Conservation (phyloP, 2,888 invertebrate genomes). For the Diachrysia chrysitis region DNA sequence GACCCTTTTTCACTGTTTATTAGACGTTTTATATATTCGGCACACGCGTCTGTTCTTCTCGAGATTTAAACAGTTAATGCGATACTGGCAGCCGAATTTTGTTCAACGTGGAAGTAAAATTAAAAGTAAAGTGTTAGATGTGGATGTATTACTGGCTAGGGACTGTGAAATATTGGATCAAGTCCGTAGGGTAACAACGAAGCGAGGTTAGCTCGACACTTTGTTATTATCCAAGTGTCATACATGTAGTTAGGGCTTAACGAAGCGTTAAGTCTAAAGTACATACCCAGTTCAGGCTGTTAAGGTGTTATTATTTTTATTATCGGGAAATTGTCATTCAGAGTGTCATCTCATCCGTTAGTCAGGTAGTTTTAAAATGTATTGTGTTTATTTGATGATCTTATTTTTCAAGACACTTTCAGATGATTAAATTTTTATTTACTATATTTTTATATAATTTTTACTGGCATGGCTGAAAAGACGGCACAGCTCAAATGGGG, state of each 20-base stretch:
- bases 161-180: slow-evolving; percentile 11
- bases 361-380: no score
- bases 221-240: slow-evolving; percentile 7
- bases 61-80: slow-evolving; percentile 29
- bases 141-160: not conserved
- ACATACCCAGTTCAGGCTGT: not conserved
- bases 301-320: not conserved
- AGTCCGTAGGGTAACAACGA: slow-evolving; percentile 28
- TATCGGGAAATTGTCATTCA: no score
- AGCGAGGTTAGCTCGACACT: slow-evolving; percentile 2
- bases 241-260: slow-evolving; percentile 22
- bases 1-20: not conserved
- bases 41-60: not conserved
- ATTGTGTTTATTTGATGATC: no score
- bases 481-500: no score
- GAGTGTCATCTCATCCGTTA: no score
- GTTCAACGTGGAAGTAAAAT: slow-evolving; percentile 15
- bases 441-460: no score
- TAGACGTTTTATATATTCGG: not conserved
- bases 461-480: no score
- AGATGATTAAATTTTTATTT: no score
- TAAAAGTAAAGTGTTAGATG: slow-evolving; percentile 16
- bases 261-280: slow-evolving; percentile 4
- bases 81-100: slow-evolving; percentile 13
- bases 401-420: no score